Conservation (phyloP, 2,888 invertebrate species). For the Saturnia pavonia region DNA sequence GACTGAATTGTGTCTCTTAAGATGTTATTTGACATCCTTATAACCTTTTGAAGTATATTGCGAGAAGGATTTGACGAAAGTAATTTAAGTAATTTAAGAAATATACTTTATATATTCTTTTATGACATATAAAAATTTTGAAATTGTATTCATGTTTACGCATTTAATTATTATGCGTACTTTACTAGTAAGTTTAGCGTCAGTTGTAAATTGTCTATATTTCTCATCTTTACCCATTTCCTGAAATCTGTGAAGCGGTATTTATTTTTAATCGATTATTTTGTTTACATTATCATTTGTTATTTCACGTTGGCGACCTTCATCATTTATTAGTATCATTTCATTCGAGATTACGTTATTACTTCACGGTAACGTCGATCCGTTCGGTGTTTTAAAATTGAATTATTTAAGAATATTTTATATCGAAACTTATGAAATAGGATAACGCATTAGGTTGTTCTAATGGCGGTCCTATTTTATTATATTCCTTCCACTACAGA, state of each 20-base stretch:
- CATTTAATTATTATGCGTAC: not conserved
- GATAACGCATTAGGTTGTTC: not conserved
- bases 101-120: too few species aligned
- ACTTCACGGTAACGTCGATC: not conserved
- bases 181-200: not conserved
- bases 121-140: too few species aligned
- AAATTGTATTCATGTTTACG: not conserved
- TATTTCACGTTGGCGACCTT: constrained; percentile 7
- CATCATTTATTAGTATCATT: not conserved
- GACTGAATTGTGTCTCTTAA: too few species aligned
- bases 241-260: not conserved
- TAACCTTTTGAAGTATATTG: too few species aligned
- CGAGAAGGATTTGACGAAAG: too few species aligned
- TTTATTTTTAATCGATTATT: constrained; percentile 1
- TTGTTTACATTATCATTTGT: not conserved
- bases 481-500: not conserved
- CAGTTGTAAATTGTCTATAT: not conserved
- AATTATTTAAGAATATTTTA: not conserved
- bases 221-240: not conserved
- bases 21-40: too few species aligned
- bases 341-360: not conserved
- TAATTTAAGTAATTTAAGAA: too few species aligned
- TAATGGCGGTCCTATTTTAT: not conserved
- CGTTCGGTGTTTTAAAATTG: not conserved
- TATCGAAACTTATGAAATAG: not conserved